Evolutionary conservation across 2,888 invertebrate species (phyloP), one percentile per base, ranked within the genome.

Genomic region (Trichogramma evanescens): DNA sequence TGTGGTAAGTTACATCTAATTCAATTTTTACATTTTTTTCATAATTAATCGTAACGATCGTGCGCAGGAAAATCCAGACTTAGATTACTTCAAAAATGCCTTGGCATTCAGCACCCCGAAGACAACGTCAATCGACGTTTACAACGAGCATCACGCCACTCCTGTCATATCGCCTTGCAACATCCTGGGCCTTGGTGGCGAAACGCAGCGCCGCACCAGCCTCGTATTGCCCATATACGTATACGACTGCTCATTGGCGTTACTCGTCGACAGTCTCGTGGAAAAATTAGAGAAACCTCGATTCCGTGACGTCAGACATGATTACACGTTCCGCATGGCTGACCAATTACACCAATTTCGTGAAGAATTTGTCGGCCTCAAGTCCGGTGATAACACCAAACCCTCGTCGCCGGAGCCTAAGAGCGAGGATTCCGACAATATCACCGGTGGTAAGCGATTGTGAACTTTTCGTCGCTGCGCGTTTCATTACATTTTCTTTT

Each of bases 231-330:
- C 88, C 0, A 75, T 88, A 58, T 88, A 86, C 69, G 81, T 86
- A n/a, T 88, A 86, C 69, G 86, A 87, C 71, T 87, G 87, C 72
- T 83, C 85, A 2, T 74, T 85, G 51, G 79, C 82, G 39, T 76
- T 81, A 61, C 72, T 88, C 44, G 83, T 84, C n/a, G 82, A 83
- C 64, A 79, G 81, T 1, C 77, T 83, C 46, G 74, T 82, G 5
- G 77, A 76, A 56, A 78, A 80, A 66, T 72, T 73, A 9, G 71
- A 72, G 5, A 71, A 70, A 57, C 71, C 75, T 3, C 69, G 74
- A 7, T 71, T 71, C 43, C 79, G 78, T 58, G 84, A 84, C 68
- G 74, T 82, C 52, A 83, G 80, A 69, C 80, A 82, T 63, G 83
- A 84, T 72, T 80, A 81, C 62, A 79, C 82, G 13, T 82, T 81